Base-by-base conservation (phyloP, 2,113 vertebrate species). In the Vimba vimba region DNA sequence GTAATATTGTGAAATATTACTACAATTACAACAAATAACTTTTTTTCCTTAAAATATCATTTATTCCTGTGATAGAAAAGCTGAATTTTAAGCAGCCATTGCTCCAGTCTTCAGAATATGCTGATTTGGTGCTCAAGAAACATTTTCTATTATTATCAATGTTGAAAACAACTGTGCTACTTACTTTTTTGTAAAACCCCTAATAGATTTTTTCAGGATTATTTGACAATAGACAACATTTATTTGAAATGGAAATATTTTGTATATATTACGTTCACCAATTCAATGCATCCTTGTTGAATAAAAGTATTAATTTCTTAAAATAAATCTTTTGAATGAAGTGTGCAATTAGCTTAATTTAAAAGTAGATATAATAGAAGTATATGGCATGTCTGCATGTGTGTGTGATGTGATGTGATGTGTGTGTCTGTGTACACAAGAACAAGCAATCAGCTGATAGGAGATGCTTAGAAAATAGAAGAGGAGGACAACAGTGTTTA, bases 401-500 rank as follows among this genome's bases (percentile, higher is more conserved):
- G 17, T 43, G 39, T 43, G 33, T 2, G 27, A 27, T 36, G 43
- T 43, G 39, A 43, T 43, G 6, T 27, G 25, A 39, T 15, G 21
- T 7, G 11, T 47, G n/a, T 75, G 71, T 84, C 52, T 60, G 52
- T 79, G 45, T 45, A 6, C 69, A 21, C 6, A 30, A 9, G 62
- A 36, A 21, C 45, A 10, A 55, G 5, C 7, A 47, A 57, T 50
- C 23, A 23, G n/a, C 55, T 52, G n/a, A 66, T 7, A 30, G 52
- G 43, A 50, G 79, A 81, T 77, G 77, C 75, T 75, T 36, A 39
- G 19, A 45, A 87, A 73, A 88, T 25, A 75, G 71, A 81, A 78
- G 82, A 85, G 47, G 50, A 10, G 33, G 39, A 75, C 66, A 82
- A 52, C 45, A 12, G 45, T 21, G 43, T 59, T 74, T 30, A 79